Percentiles rank a stretch among this genome's conserved stretches.
phyloP scores from a whole-genome alignment of 2,888 invertebrate genomes.

The Andrena trimmerana region DNA sequence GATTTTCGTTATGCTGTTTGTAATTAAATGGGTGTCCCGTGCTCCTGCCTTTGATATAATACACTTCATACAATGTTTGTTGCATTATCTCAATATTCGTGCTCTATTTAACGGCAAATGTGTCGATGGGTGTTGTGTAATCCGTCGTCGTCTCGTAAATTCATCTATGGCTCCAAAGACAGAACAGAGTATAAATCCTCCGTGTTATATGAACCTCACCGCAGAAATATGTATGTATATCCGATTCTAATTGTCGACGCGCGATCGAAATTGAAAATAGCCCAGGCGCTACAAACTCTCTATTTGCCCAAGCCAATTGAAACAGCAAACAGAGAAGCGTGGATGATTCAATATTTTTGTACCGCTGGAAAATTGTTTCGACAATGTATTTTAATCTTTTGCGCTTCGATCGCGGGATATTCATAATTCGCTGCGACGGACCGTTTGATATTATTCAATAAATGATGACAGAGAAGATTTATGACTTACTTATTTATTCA shows the following conservation, averaged over 20 bases:
- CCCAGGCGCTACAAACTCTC: neutral
- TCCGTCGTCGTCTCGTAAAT: conserved; percentile 53
- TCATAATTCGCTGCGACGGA: neutral
- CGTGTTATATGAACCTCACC: conserved; percentile 40
- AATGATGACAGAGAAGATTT: conserved; percentile 2
- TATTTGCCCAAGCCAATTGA: neutral
- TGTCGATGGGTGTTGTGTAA: conserved; percentile 64
- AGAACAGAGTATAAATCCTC: conserved; percentile 48
- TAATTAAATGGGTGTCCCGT: conserved; percentile 17
- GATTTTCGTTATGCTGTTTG: too few relatives aligned
- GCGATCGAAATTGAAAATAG: neutral
- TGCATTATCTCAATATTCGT: conserved; percentile 26
- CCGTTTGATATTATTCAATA: conserved; percentile 25
- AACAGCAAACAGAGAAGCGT: neutral
- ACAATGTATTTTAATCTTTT: conserved; percentile 14
- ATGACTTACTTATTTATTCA: conserved; percentile 31
- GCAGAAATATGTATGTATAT: conserved; percentile 40
- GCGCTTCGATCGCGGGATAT: conserved; percentile 15
- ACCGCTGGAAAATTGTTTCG: conserved; percentile 5
- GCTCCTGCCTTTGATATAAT: conserved; percentile 37
- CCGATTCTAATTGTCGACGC: conserved; percentile 10
- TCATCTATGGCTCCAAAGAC: conserved; percentile 55
- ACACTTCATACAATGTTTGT: conserved; percentile 18
- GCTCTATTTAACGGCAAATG: conserved; percentile 55
- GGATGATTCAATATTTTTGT: neutral